These are phyloP conservation scores for Tamandua tetradactyla DNA, from an alignment of 2,797 vertebrate species.

Conservation along the genomic window DNA sequence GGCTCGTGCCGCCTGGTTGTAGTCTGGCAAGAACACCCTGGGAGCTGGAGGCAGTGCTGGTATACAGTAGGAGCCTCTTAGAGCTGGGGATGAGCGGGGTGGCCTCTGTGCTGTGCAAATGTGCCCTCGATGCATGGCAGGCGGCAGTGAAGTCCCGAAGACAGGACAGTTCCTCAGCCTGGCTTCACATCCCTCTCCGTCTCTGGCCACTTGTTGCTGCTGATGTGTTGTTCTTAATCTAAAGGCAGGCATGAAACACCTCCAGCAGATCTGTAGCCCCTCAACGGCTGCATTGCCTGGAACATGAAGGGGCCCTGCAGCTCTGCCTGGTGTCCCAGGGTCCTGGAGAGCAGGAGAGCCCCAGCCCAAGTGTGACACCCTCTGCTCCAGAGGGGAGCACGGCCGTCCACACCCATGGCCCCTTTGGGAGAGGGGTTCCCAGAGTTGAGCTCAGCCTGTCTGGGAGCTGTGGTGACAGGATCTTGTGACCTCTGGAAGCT, in stretches of 20 bases:
- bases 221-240: conserved; percentile 51
- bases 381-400: neutral
- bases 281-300: neutral
- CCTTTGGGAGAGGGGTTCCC: neutral
- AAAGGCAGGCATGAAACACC: conserved; percentile 50
- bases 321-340: neutral
- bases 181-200: neutral
- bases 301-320: neutral
- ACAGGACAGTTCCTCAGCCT: neutral
- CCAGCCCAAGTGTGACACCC: neutral
- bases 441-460: neutral
- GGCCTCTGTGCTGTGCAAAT: neutral
- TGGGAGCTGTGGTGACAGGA: neutral
- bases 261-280: conserved; percentile 45
- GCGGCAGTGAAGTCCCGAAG: neutral
- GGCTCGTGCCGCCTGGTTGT: neutral
- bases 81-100: neutral
- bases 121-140: neutral
- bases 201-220: neutral
- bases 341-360: neutral
- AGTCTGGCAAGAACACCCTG: neutral
- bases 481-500: neutral
- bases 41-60: neutral
- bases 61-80: neutral
- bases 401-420: neutral